Base-by-base conservation (phyloP, 2,888 invertebrate genomes). In the Diloba caeruleocephala region DNA sequence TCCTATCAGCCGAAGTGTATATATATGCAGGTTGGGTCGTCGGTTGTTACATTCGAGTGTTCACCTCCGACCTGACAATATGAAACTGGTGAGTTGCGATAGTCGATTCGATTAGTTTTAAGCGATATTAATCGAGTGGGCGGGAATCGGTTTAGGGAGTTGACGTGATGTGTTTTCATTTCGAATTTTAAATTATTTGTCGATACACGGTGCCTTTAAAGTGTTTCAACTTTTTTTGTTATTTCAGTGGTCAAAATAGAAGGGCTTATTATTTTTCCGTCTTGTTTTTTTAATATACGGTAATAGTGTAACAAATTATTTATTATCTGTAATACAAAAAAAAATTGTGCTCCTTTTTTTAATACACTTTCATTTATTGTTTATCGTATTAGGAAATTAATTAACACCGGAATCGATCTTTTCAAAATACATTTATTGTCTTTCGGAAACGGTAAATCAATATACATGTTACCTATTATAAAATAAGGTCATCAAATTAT, bases 41-140 rank as follows among this genome's bases (percentile, higher is more conserved):
- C 45, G 51, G 71, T 74, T 64, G 72, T 49, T 82, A 85, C 92
- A 92, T 84, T 90, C 84, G 84, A 79, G 76, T 69, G 60, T 78
- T 89, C 81, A 88, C 85, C 90, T 90, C 79, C 90, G 87, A 87
- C 87, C 87, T 64, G 73, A 66, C 64, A 72, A 65, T 70, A 92
- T 92, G 92, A 87, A 92, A 67, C 85, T 92, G 90, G 92, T 92
- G 78, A 91, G 92, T 88, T 58, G 59, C 52, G 54, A 58, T 56
- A 56, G 57, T 72, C 61, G 56, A 57, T 64, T 56, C 52, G 54
- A 59, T 60, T 29, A 25, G 45, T 38, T n/a, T n/a, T 60, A 57
- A 31, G 13, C 42, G 45, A 34, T 48, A 7, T 53, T 43, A 39
- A 58, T 59, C 62, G 50, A 52, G 44, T 48, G 48, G 41, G 54